A percentile compares a stretch with the other conserved stretches of the same genome.
These are phyloP conservation scores for Lasiommata megera DNA, from an alignment of 2,888 invertebrate genomes.

Conservation along the genomic window DNA sequence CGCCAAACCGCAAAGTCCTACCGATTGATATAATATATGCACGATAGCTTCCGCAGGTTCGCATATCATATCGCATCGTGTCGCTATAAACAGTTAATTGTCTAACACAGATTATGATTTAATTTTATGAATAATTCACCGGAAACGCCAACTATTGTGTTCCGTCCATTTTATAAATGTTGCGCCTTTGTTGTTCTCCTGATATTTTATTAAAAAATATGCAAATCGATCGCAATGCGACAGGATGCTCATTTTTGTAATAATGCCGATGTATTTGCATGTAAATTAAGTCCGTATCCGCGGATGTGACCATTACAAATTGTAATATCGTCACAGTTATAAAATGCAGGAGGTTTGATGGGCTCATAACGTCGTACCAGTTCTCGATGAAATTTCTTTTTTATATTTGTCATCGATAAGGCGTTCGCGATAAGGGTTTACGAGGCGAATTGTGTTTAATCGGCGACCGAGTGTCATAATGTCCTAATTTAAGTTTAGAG, in stretches of 20 bases:
- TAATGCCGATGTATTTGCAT: slow-evolving; percentile 75
- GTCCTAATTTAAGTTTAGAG: slow-evolving; percentile 8
- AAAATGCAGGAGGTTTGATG: slow-evolving; percentile 49
- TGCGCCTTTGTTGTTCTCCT: slow-evolving; percentile 68
- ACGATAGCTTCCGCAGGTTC: slow-evolving; percentile 11
- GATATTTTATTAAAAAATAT: slow-evolving; percentile 78
- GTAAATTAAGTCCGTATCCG: slow-evolving; percentile 71
- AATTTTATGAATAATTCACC: slow-evolving; percentile 76
- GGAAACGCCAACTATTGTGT: slow-evolving; percentile 72
- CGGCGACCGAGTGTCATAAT: slow-evolving; percentile 2
- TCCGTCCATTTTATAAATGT: slow-evolving; percentile 60
- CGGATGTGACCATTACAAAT: slow-evolving; percentile 71
- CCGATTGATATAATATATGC: slow-evolving; percentile 20
- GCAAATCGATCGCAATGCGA: slow-evolving; percentile 73
- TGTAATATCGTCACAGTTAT: slow-evolving; percentile 63
- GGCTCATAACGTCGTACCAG: slow-evolving; percentile 30
- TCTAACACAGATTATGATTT: slow-evolving; percentile 64
- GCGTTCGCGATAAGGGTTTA: slow-evolving; percentile 10
- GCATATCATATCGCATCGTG: slow-evolving; percentile 14
- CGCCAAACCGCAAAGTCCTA: background rate
- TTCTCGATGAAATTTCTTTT: slow-evolving; percentile 29
- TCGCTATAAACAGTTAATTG: slow-evolving; percentile 57
- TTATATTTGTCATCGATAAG: slow-evolving; percentile 20
- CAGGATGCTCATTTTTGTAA: slow-evolving; percentile 78
- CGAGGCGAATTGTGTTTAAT: slow-evolving; percentile 9